Percentiles rank a stretch among this genome's conserved stretches.
phyloP scores from a whole-genome alignment of 2,888 invertebrate genomes.

The Leucophenga maculata region DNA sequence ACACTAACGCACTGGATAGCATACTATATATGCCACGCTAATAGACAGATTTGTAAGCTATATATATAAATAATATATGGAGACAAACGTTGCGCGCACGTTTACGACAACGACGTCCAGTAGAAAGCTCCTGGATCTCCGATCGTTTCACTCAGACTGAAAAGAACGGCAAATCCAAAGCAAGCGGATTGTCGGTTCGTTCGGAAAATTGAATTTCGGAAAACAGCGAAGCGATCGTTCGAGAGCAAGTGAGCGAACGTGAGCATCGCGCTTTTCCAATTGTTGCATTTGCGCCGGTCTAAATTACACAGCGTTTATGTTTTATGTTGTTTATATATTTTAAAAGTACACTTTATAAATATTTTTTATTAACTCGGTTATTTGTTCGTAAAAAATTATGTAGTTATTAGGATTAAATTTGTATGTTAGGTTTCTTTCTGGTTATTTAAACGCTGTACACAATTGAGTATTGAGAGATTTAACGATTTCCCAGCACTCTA shows the following conservation, averaged over 20 bases:
- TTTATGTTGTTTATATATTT: background rate
- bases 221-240: constrained; percentile 16
- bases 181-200: constrained; percentile 26
- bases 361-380: background rate
- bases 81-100: constrained; percentile 57
- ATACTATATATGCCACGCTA: constrained; percentile 16
- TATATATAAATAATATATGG: constrained; percentile 60
- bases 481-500: too few relatives aligned
- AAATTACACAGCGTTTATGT: background rate
- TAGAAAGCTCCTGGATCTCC: constrained; percentile 69
- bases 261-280: constrained; percentile 23
- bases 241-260: constrained; percentile 27
- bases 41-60: constrained; percentile 14
- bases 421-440: too few relatives aligned
- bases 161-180: constrained; percentile 48
- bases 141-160: constrained; percentile 72
- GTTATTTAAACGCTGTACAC: too few relatives aligned
- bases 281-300: too few relatives aligned
- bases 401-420: background rate
- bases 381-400: background rate
- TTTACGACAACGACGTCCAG: constrained; percentile 59
- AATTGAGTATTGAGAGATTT: too few relatives aligned
- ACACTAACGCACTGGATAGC: background rate
- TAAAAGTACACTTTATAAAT: background rate
- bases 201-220: constrained; percentile 30